Evolutionary conservation across 2,888 invertebrate species (phyloP), one percentile per base, ranked within the genome.

Genomic region (Hybos culiciformis): DNA sequence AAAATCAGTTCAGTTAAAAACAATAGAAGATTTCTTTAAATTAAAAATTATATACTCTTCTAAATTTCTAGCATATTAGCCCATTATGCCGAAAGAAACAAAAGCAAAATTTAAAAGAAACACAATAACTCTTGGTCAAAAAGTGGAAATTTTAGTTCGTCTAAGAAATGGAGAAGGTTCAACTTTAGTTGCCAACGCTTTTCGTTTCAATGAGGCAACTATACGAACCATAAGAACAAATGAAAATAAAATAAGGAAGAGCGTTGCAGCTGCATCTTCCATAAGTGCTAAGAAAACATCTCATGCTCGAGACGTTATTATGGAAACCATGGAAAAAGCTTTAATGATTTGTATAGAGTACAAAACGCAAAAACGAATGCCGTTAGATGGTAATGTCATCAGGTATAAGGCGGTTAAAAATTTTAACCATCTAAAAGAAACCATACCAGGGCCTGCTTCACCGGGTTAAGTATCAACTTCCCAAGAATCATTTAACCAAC

Each of bases 141-240:
- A 26, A 26, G 4, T 32, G 11, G 40, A 32, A 32, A 41, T 41
- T 41, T 41, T 41, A 21, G 40, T 33, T 14, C 20, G 23, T 8
- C 15, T 41, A 12, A 41, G 24, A 15, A 33, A 33, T 12, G 33
- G 33, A 14, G 41, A 50, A 41, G 45, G 50, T 17, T 41, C 50
- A 36, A 47, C 50, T 37, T 32, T 47, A 18, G 34, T 53, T 23
- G 51, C 44, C 14, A 49, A 46, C 23, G 12, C 31, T 33, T 50
- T 45, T 42, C 42, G 40, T 21, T 41, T 52, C 17, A 45, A 44
- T 39, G 51, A 53, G 45, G 49, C 50, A 36, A 50, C 49, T 8
- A 42, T 49, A 26, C 39, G 51, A 39, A 40, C 50, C 1, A 48
- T 52, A 14, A 51, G 47, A 41, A 48, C 45, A 37, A 48, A 47